These are phyloP conservation scores for Xerus rutilus DNA, from an alignment of 2,797 vertebrate genomes.

Conservation along the genomic window DNA sequence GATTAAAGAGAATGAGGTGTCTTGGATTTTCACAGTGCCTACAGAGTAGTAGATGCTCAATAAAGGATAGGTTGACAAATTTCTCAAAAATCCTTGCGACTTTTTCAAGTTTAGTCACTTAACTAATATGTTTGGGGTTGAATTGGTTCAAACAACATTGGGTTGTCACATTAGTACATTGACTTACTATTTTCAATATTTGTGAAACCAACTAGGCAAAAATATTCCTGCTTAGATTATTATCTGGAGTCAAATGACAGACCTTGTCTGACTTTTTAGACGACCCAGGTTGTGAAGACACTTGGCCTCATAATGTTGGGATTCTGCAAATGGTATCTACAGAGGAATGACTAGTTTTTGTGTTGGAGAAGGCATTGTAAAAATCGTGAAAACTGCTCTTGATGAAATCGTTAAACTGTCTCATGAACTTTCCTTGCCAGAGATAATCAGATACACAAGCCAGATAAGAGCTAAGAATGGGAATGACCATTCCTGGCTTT, in stretches of 20 bases:
- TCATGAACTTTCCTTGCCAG: conserved; percentile 43
- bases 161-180: not conserved
- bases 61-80: not conserved
- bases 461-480: conserved; percentile 63
- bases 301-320: not conserved
- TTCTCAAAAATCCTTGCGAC: not conserved
- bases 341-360: conserved; percentile 49
- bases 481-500: conserved; percentile 19
- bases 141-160: conserved; percentile 3
- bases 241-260: conserved; percentile 36
- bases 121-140: not conserved
- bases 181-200: conserved; percentile 39
- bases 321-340: conserved; percentile 28
- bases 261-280: conserved; percentile 38
- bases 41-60: not conserved
- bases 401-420: conserved; percentile 67
- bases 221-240: conserved; percentile 43
- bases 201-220: conserved; percentile 55
- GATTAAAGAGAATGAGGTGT: not conserved
- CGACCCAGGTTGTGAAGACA: conserved; percentile 30
- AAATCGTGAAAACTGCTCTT: conserved; percentile 56
- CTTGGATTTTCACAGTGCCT: not conserved
- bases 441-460: conserved; percentile 56
- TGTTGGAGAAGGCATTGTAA: conserved; percentile 44
- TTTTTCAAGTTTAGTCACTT: conserved; percentile 42